Evolutionary conservation across 2,888 invertebrate genomes (phyloP).

Genomic region (Ptychoptera contaminata): DNA sequence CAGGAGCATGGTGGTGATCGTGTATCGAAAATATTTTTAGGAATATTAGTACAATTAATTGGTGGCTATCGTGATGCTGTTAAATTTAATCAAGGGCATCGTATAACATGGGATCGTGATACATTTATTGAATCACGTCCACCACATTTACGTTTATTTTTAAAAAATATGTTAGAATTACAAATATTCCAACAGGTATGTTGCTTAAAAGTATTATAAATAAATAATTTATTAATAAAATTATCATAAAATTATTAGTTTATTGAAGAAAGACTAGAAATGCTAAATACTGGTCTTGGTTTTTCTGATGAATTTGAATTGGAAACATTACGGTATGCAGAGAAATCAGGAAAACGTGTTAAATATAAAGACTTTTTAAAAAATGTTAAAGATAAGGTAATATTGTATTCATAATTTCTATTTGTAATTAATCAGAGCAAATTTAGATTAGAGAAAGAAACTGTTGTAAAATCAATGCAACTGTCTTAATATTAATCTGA

Average conservation of each 20-base stretch:
- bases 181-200: conserved; percentile 86
- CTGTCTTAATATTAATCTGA: no score
- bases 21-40: conserved; percentile 79
- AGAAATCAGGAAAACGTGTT: conserved; percentile 34
- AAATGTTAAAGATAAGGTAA: conserved; percentile 76
- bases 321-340: conserved; percentile 49
- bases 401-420: background rate
- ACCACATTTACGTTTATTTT: conserved; percentile 69
- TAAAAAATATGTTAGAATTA: conserved; percentile 76
- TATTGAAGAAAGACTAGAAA: conserved; percentile 82
- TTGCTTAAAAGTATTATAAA: no score
- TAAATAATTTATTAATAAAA: conserved; percentile 11
- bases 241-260: conserved; percentile 32
- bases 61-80: conserved; percentile 90
- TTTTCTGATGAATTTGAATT: conserved; percentile 92
- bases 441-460: no score
- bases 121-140: conserved; percentile 80
- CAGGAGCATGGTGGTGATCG: conserved; percentile 73
- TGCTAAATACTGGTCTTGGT: conserved; percentile 83
- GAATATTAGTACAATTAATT: conserved; percentile 79
- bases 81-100: conserved; percentile 51
- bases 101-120: conserved; percentile 73
- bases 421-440: no score
- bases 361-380: conserved; percentile 68
- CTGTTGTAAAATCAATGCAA: no score